These are phyloP conservation scores for Galemys pyrenaicus DNA, from an alignment of 2,113 vertebrate genomes.

Conservation along the genomic window DNA sequence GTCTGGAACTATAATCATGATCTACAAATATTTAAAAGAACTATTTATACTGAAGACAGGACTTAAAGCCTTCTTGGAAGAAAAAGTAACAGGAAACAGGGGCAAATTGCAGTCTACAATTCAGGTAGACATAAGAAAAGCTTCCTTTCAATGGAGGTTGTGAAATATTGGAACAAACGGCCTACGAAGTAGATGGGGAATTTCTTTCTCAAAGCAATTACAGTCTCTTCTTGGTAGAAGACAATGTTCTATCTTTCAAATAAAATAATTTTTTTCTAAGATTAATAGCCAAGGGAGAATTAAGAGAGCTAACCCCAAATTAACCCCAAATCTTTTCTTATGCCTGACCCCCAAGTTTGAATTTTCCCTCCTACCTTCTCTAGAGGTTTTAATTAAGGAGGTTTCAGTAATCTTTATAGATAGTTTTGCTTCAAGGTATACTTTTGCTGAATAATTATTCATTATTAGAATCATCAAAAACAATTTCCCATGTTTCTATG, in stretches of 20 bases:
- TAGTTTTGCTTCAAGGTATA: neutral
- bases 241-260: neutral
- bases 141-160: neutral
- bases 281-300: neutral
- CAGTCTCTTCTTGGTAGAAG: neutral
- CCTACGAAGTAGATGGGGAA: neutral
- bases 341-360: neutral
- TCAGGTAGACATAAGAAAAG: neutral
- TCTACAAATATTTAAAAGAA: neutral
- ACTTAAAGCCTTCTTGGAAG: neutral
- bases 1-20: conserved; percentile 21
- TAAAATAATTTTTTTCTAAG: neutral
- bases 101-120: neutral
- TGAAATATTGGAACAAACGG: neutral
- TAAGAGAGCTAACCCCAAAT: neutral
- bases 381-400: neutral
- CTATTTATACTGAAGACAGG: neutral
- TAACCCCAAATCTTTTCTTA: neutral
- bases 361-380: neutral
- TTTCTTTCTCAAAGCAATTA: neutral
- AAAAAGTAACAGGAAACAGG: neutral
- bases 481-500: neutral
- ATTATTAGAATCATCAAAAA: neutral
- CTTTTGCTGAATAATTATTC: neutral
- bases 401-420: neutral